Conservation (phyloP, 2,888 invertebrate species). For the Sesamia inferens region DNA sequence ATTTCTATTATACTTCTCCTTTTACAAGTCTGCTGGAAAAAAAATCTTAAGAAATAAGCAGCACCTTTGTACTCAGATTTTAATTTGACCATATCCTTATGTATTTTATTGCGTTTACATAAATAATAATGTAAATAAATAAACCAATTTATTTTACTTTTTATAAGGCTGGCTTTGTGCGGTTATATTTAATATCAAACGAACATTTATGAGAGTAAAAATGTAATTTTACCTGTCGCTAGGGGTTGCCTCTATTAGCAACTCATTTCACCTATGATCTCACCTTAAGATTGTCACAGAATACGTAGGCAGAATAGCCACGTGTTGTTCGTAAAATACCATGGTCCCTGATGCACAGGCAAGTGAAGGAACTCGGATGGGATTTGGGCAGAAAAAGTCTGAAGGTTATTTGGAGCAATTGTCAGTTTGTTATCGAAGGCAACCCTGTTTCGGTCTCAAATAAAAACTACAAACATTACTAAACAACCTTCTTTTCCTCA, state of each 20-base stretch:
- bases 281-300: neutral
- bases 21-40: too few species aligned
- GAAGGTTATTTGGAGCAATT: too few species aligned
- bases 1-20: too few species aligned
- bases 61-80: too few species aligned
- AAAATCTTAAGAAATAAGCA: too few species aligned
- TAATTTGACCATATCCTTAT: too few species aligned
- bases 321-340: too few species aligned
- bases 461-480: conserved; percentile 2
- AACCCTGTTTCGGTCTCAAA: neutral
- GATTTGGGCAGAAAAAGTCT: too few species aligned
- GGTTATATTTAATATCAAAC: neutral
- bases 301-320: neutral
- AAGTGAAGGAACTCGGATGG: too few species aligned
- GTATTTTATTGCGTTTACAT: too few species aligned
- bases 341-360: too few species aligned
- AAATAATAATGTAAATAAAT: too few species aligned
- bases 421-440: neutral
- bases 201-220: neutral
- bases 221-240: neutral
- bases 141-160: neutral
- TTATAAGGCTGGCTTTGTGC: neutral
- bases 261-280: neutral
- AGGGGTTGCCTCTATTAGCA: neutral
- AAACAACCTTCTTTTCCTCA: conserved; percentile 4